Evolutionary conservation across 2,888 invertebrate genomes (phyloP).

Genomic region (Exocentrus adspersus): DNA sequence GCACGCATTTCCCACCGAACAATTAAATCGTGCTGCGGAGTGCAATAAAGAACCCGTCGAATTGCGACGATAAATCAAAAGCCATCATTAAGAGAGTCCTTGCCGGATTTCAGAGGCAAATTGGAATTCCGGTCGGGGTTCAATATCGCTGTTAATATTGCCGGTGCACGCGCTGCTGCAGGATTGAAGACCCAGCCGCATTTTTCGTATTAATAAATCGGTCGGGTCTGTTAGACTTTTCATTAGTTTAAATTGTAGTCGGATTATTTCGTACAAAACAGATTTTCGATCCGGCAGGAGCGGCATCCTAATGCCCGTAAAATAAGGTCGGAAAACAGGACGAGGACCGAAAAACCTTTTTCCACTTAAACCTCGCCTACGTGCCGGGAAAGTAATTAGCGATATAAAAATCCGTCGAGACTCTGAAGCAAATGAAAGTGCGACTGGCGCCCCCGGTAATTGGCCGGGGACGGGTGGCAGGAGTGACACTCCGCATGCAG

Average conservation of each 20-base stretch:
- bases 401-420: constrained; percentile 65
- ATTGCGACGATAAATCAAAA: constrained; percentile 63
- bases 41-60: constrained; percentile 60
- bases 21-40: constrained; percentile 51
- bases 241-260: neutral
- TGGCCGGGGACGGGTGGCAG: constrained; percentile 53
- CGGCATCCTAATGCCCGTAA: constrained; percentile 2
- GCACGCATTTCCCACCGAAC: constrained; percentile 23
- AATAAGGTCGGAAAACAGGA: constrained; percentile 18
- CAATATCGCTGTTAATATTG: constrained; percentile 61
- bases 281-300: constrained; percentile 11
- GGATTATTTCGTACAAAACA: neutral
- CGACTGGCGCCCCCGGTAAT: constrained; percentile 52
- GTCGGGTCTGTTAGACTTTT: neutral
- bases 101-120: constrained; percentile 62
- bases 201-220: neutral
- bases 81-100: constrained; percentile 61
- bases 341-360: constrained; percentile 34
- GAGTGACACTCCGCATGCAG: constrained; percentile 61
- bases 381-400: constrained; percentile 65
- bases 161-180: constrained; percentile 52
- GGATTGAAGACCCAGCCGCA: constrained; percentile 19
- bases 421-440: constrained; percentile 63
- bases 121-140: constrained; percentile 61
- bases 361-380: constrained; percentile 50